A percentile compares a stretch with the other conserved stretches of the same genome.
Evolutionary conservation across 92 coral and sea anemone genomes (phyloP).

Genomic region (Hydrozoanthus gracilis): DNA sequence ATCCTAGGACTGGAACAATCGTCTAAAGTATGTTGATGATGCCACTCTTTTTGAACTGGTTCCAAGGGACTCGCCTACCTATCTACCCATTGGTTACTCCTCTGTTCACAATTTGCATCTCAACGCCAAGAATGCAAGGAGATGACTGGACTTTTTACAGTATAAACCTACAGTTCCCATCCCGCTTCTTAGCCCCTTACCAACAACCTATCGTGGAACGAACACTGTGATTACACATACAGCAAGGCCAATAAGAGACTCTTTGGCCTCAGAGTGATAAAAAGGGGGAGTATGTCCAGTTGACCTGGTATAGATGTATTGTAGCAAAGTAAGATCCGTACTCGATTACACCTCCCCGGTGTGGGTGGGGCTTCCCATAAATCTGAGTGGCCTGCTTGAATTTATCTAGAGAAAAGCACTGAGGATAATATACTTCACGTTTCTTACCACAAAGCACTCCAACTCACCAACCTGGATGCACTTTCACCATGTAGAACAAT

Average conservation of each 20-base stretch:
- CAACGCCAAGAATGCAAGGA: not conserved
- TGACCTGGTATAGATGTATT: not conserved
- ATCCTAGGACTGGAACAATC: not conserved
- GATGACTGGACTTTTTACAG: not conserved
- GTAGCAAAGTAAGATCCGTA: too few species aligned
- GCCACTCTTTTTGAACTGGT: not conserved
- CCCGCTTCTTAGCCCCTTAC: not conserved
- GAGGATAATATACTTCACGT: too few species aligned
- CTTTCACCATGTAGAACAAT: too few species aligned
- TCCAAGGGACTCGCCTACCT: slow-evolving; percentile 1
- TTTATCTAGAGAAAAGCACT: too few species aligned
- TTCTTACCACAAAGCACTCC: too few species aligned
- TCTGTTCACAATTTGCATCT: not conserved
- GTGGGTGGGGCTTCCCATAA: too few species aligned
- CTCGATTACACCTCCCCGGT: too few species aligned
- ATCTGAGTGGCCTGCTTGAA: too few species aligned
- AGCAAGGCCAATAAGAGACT: too few species aligned
- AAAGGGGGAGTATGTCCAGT: not conserved
- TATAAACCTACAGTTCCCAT: not conserved
- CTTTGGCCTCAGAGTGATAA: not conserved
- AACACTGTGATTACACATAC: too few species aligned
- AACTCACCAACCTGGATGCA: too few species aligned
- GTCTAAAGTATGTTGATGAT: not conserved
- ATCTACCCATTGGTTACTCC: not conserved
- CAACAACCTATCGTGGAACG: too few species aligned